These are phyloP conservation scores for Spicauda simplicius DNA, from an alignment of 2,888 invertebrate species.

Conservation along the genomic window DNA sequence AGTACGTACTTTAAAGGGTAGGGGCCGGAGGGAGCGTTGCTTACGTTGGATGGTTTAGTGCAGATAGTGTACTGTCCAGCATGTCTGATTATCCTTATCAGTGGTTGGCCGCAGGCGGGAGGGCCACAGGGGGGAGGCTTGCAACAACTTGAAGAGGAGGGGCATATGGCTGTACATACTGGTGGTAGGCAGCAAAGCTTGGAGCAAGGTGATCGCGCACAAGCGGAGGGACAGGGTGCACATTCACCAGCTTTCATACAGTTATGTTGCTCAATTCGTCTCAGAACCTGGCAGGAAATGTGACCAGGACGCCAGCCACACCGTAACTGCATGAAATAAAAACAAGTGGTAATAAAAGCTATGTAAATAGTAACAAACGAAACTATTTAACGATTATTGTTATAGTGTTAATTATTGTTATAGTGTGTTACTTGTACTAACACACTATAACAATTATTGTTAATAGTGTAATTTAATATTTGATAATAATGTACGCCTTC, in stretches of 20 bases:
- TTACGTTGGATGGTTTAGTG: constrained; percentile 71
- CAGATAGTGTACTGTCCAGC: constrained; percentile 71
- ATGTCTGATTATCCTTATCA: constrained; percentile 70
- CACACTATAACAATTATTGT: no score
- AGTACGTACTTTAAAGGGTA: constrained; percentile 76
- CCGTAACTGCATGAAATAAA: constrained; percentile 52
- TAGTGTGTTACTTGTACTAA: no score
- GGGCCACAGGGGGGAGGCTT: constrained; percentile 53
- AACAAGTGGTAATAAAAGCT: background rate
- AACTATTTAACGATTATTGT: no score
- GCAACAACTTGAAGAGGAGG: constrained; percentile 56
- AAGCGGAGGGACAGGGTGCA: constrained; percentile 52
- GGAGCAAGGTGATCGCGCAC: constrained; percentile 53
- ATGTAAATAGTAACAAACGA: no score
- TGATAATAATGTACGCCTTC: no score
- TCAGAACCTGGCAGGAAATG: constrained; percentile 73
- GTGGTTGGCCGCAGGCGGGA: constrained; percentile 53
- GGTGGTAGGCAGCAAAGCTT: constrained; percentile 57
- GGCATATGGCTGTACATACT: constrained; percentile 56
- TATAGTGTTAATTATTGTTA: no score
- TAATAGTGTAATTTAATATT: no score
- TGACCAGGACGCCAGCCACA: constrained; percentile 82
- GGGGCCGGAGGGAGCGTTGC: constrained; percentile 71
- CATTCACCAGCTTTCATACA: constrained; percentile 61
- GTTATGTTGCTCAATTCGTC: constrained; percentile 69